phyloP scores from a whole-genome alignment of 2,113 vertebrate genomes.

The Pantherophis guttatus region DNA sequence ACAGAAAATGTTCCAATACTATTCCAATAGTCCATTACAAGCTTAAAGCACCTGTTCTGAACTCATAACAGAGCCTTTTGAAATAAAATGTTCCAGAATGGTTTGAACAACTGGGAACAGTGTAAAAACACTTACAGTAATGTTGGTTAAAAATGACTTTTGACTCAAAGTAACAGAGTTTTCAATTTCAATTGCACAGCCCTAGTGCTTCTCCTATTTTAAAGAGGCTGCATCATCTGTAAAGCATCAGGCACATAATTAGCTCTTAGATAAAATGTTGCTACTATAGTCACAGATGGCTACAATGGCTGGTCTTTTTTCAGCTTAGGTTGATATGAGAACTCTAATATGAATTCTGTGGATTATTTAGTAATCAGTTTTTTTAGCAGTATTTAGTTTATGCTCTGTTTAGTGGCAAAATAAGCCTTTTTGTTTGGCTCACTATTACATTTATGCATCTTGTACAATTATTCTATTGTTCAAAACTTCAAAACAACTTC shows the following conservation, averaged over 20 bases:
- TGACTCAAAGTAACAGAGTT: not conserved
- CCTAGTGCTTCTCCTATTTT: not conserved
- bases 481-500: not conserved
- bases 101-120: not conserved
- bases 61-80: not conserved
- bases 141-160: not conserved
- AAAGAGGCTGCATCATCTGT: not conserved
- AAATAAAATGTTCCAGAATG: not conserved
- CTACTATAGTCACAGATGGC: not conserved
- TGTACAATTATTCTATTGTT: not conserved
- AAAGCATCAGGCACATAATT: not conserved
- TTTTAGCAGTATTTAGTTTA: not conserved
- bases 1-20: not conserved
- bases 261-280: not conserved
- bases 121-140: not conserved
- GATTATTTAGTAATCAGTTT: not conserved
- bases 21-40: not conserved
- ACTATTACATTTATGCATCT: not conserved
- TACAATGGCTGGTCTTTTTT: not conserved
- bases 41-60: not conserved
- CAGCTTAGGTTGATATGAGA: not conserved
- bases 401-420: not conserved
- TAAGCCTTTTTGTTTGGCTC: not conserved
- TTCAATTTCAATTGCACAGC: not conserved
- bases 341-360: not conserved